Conservation (phyloP, 2,888 invertebrate genomes). For the Thyatira batis region DNA sequence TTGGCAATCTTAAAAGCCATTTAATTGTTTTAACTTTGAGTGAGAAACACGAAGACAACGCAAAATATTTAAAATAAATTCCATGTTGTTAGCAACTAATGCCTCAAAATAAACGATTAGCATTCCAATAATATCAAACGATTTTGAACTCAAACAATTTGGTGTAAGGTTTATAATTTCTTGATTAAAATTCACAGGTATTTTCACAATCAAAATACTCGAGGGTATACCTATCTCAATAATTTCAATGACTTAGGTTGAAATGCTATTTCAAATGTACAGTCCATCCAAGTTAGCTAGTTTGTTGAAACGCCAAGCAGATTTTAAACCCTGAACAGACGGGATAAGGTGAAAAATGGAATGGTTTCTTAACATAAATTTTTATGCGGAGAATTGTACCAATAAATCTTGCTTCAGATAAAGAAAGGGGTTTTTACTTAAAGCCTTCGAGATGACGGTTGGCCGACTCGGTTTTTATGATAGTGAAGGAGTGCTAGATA, state of each 20-base stretch:
- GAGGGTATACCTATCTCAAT: neutral
- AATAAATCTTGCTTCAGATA: slow-evolving; percentile 34
- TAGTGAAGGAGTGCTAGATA: slow-evolving; percentile 6
- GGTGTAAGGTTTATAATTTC: neutral
- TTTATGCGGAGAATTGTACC: slow-evolving; percentile 8
- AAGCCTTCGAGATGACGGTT: slow-evolving; percentile 26
- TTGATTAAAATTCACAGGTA: neutral
- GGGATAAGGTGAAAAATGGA: neutral
- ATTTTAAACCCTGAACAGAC: neutral
- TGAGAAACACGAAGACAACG: neutral
- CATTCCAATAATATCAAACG: neutral
- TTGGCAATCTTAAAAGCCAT: neutral
- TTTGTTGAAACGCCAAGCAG: neutral
- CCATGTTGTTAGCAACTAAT: neutral
- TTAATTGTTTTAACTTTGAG: neutral
- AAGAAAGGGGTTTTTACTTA: slow-evolving; percentile 27
- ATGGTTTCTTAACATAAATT: neutral
- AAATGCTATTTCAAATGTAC: neutral
- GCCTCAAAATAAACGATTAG: neutral
- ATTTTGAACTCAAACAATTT: neutral
- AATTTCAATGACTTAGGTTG: neutral
- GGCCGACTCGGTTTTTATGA: slow-evolving; percentile 26
- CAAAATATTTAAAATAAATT: neutral
- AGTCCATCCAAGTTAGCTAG: neutral
- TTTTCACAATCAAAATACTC: slow-evolving; percentile 3